phyloP scores from a whole-genome alignment of 2,888 invertebrate genomes.

The Cosmorhoe ocellata region DNA sequence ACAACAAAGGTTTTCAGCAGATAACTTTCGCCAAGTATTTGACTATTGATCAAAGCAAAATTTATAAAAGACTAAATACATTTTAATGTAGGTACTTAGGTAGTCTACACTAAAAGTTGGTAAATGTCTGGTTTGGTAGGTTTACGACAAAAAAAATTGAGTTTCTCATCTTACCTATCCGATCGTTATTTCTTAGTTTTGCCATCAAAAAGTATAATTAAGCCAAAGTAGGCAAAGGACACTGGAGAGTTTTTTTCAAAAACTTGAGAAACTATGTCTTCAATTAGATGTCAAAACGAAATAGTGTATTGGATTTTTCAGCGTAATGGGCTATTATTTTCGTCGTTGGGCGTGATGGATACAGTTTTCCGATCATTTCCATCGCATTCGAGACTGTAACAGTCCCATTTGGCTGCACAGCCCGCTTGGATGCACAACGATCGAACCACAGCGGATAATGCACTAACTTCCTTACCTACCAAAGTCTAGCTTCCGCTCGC shows the following conservation, averaged over 20 bases:
- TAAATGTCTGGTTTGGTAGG: too few species aligned
- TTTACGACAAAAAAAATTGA: too few species aligned
- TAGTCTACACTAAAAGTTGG: too few species aligned
- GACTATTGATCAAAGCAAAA: background rate
- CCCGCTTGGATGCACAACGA: background rate
- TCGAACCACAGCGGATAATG: conserved; percentile 3
- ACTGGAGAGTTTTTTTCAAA: too few species aligned
- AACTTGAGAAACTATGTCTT: too few species aligned
- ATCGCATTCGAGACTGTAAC: conserved; percentile 8
- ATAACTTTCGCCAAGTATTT: background rate
- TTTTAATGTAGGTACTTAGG: too few species aligned
- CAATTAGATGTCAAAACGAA: background rate
- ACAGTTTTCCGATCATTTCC: conserved; percentile 16
- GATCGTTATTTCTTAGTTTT: too few species aligned
- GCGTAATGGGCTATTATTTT: conserved; percentile 18
- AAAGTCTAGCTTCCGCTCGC: too few species aligned
- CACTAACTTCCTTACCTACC: background rate
- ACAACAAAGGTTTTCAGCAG: conserved; percentile 24
- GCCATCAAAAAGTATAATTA: too few species aligned
- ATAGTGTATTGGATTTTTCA: conserved; percentile 3
- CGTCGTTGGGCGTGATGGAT: conserved; percentile 9
- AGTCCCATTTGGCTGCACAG: conserved; percentile 10
- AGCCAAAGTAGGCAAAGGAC: too few species aligned
- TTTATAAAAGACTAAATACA: too few species aligned
- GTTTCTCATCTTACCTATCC: too few species aligned